phyloP scores from a whole-genome alignment of 1,140 invertebrate species.

The Brachionus manjavacas region DNA sequence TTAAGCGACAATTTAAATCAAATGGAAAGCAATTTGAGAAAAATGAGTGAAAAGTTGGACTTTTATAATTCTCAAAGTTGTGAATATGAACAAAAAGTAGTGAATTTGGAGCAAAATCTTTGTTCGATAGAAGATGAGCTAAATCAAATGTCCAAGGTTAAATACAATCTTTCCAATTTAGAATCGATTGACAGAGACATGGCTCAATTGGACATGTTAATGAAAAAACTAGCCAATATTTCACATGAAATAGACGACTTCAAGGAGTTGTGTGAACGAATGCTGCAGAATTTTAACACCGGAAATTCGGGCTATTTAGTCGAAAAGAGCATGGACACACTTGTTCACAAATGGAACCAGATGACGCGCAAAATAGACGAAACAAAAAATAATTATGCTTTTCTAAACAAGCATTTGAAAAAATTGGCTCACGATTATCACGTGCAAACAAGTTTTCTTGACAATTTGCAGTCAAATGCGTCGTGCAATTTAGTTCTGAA shows the following conservation, averaged over 20 bases:
- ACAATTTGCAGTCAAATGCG: background rate
- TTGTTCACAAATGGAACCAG: background rate
- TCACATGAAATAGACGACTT: slow-evolving; percentile 24
- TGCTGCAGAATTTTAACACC: background rate
- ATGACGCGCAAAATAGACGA: background rate
- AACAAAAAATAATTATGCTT: background rate
- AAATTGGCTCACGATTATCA: background rate
- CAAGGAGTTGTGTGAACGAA: slow-evolving; percentile 7
- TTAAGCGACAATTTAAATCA: background rate
- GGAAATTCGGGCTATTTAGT: background rate
- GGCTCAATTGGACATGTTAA: background rate
- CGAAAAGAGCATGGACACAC: background rate
- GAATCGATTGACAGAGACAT: background rate
- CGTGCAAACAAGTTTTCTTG: background rate
- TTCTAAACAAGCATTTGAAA: background rate
- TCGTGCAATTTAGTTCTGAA: slow-evolving; percentile 3
- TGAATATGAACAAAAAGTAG: background rate
- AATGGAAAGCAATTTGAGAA: background rate
- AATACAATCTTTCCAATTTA: background rate
- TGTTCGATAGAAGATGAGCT: background rate
- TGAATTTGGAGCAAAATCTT: background rate
- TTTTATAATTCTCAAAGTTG: background rate
- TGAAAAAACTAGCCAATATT: background rate
- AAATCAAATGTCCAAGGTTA: background rate
- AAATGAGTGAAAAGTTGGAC: slow-evolving; percentile 2